Evolutionary conservation across 2,888 invertebrate genomes (phyloP).

Genomic region (Tinea pellionella): DNA sequence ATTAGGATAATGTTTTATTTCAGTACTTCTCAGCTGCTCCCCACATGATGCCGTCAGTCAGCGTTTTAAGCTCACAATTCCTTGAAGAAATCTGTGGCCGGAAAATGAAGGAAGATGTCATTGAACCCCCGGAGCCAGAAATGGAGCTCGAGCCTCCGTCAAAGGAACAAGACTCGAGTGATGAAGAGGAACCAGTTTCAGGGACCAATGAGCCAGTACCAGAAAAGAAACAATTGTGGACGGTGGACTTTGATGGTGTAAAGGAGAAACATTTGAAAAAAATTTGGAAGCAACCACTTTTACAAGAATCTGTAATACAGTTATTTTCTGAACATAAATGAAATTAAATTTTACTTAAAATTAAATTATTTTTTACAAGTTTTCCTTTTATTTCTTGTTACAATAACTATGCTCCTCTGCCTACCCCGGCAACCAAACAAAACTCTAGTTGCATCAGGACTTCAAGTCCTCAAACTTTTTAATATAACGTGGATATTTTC

Average conservation of each 20-base stretch:
- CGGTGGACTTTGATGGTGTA: constrained; percentile 49
- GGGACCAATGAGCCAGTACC: constrained; percentile 20
- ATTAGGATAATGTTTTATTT: constrained; percentile 20
- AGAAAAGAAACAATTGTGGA: constrained; percentile 36
- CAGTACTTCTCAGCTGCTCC: constrained; percentile 55
- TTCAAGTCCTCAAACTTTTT: too few species aligned
- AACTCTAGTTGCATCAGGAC: too few species aligned
- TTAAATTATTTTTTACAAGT: too few species aligned
- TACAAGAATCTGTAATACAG: constrained; percentile 23
- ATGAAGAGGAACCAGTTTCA: constrained; percentile 34
- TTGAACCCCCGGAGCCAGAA: constrained; percentile 23
- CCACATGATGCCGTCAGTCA: constrained; percentile 57
- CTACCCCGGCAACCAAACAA: too few species aligned
- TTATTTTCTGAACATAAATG: too few species aligned
- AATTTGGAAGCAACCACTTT: constrained; percentile 30
- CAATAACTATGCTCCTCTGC: too few species aligned
- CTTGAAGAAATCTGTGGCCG: constrained; percentile 49
- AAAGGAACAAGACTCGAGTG: constrained; percentile 23
- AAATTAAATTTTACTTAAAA: too few species aligned
- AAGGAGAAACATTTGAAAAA: constrained; percentile 55
- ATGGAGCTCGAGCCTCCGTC: constrained; percentile 27
- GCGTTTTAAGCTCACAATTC: constrained; percentile 49
- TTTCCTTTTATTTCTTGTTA: too few species aligned
- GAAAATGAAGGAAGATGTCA: constrained; percentile 25
- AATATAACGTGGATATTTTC: too few species aligned